Evolutionary conservation across 1,140 invertebrate genomes (phyloP).

Genomic region (Gryllus bimaculatus): DNA sequence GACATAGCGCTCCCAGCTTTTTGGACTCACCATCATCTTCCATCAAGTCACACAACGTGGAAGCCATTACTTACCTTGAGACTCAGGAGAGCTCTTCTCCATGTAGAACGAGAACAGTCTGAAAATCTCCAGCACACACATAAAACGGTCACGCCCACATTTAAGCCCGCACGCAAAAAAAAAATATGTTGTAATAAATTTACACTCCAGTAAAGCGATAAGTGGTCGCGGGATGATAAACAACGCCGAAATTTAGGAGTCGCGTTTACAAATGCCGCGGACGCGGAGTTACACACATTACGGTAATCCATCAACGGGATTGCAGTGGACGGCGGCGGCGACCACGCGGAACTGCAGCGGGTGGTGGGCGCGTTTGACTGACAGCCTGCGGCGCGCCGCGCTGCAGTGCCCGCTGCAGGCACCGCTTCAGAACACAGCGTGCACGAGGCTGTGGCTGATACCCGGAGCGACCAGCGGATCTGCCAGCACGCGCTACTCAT

Average conservation of each 20-base stretch:
- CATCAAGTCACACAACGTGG: no score
- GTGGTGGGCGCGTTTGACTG: neutral
- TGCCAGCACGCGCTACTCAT: no score
- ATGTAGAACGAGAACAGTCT: no score
- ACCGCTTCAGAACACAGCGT: neutral
- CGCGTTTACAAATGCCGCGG: neutral
- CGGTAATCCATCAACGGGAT: neutral
- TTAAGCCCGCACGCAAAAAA: no score
- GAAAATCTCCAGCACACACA: no score
- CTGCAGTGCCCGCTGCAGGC: neutral
- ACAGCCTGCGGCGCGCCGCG: neutral
- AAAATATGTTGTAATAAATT: neutral
- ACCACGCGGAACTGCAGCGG: neutral
- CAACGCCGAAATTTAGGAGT: neutral
- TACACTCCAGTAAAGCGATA: neutral
- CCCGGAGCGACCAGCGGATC: no score
- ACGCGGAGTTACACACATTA: neutral
- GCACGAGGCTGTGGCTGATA: neutral
- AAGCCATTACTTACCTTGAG: no score
- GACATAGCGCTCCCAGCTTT: no score
- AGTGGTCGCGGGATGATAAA: neutral
- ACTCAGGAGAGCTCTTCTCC: no score
- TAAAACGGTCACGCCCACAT: no score
- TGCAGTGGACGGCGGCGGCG: neutral
- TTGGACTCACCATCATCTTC: no score